A percentile compares a stretch with the other conserved stretches of the same genome.
phyloP scores from a whole-genome alignment of 2,888 invertebrate species.

The Acronicta leporina region DNA sequence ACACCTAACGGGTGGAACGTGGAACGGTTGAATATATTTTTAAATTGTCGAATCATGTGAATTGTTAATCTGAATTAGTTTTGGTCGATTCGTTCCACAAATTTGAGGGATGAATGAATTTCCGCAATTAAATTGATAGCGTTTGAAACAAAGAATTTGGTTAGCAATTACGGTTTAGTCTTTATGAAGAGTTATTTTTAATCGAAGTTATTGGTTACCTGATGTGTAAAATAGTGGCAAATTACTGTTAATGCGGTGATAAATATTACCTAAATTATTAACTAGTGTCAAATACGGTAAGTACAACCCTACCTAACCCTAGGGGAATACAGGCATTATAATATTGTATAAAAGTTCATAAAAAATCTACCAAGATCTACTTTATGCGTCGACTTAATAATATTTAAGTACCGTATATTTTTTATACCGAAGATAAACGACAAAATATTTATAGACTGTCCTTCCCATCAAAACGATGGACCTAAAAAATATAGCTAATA shows the following conservation, averaged over 20 bases:
- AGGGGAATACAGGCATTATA: not conserved
- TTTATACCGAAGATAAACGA: constrained; percentile 5
- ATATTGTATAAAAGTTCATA: not conserved
- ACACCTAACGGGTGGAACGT: constrained; percentile 24
- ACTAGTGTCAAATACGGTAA: too few species aligned
- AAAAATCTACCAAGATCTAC: too few species aligned
- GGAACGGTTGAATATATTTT: too few species aligned
- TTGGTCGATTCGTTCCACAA: not conserved
- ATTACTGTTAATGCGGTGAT: too few species aligned
- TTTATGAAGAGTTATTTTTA: too few species aligned
- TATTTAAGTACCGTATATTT: not conserved
- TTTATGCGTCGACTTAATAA: not conserved
- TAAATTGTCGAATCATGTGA: constrained; percentile 18
- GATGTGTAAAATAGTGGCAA: too few species aligned
- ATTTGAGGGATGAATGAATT: not conserved
- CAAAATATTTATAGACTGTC: constrained; percentile 23
- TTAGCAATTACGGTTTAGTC: not conserved
- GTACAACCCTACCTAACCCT: too few species aligned
- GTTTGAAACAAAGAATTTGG: not conserved
- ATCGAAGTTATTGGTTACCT: too few species aligned
- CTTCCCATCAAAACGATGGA: constrained; percentile 21
- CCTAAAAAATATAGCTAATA: constrained; percentile 37
- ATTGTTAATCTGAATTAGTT: constrained; percentile 28
- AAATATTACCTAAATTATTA: too few species aligned
- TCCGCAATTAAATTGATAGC: not conserved